Percentiles rank a stretch among this genome's conserved stretches.
Conservation (phyloP, 2,797 vertebrate genomes). For the Enoplosus armatus region DNA sequence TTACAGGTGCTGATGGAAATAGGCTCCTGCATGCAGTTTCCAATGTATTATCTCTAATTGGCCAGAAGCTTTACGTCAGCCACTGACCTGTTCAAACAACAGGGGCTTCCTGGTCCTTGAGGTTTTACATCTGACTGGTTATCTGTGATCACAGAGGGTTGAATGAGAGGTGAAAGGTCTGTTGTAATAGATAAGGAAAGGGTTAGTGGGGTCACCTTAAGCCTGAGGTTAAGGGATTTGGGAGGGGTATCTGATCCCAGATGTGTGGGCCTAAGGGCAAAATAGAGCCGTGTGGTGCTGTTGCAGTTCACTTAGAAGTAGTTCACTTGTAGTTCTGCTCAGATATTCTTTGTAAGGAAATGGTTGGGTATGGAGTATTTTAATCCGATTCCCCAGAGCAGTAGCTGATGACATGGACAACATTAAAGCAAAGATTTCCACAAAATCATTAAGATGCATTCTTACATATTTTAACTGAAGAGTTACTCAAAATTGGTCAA, state of each 20-base stretch:
- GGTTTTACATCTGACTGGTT: slow-evolving; percentile 50
- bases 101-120: slow-evolving; percentile 52
- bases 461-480: background rate
- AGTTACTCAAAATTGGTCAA: background rate
- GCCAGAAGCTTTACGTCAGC: slow-evolving; percentile 68
- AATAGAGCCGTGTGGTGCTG: slow-evolving; percentile 8
- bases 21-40: slow-evolving; percentile 65
- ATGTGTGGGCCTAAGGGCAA: background rate
- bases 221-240: slow-evolving; percentile 37
- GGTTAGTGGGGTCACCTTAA: slow-evolving; percentile 22
- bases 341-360: background rate
- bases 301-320: slow-evolving; percentile 16
- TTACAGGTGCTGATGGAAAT: slow-evolving; percentile 78
- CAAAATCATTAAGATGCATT: background rate
- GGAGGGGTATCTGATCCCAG: slow-evolving; percentile 22
- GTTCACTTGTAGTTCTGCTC: background rate
- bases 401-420: background rate
- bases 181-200: slow-evolving; percentile 40
- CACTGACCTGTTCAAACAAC: slow-evolving; percentile 73
- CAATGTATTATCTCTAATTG: slow-evolving; percentile 78
- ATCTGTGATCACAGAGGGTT: slow-evolving; percentile 55
- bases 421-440: background rate
- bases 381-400: background rate
- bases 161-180: slow-evolving; percentile 24
- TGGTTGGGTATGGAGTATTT: background rate